Evolutionary conservation across 2,113 vertebrate species (phyloP).

Genomic region (Psittacus erithacus): DNA sequence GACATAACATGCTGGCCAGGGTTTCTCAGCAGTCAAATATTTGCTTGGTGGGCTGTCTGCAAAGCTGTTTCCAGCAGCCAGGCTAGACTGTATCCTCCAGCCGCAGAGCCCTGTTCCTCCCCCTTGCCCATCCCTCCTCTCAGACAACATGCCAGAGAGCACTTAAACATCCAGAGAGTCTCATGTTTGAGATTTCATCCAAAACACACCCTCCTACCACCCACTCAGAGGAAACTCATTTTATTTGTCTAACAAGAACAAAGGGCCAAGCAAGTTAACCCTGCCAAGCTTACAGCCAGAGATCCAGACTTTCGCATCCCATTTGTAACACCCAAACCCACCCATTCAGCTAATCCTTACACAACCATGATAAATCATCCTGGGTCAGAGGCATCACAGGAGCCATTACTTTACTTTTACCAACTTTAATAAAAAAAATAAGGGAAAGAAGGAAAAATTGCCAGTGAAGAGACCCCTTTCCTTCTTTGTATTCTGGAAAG

Average conservation of each 20-base stretch:
- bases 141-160: slow-evolving; percentile 3
- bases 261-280: slow-evolving; percentile 11
- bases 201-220: slow-evolving; percentile 55
- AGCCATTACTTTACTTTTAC: not conserved
- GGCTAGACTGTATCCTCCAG: slow-evolving; percentile 46
- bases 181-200: slow-evolving; percentile 41
- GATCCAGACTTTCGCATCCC: slow-evolving; percentile 24
- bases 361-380: not conserved
- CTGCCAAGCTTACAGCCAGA: not conserved
- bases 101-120: not conserved
- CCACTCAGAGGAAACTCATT: slow-evolving; percentile 55
- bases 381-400: not conserved
- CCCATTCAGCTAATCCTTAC: slow-evolving; percentile 38
- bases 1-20: not conserved
- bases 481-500: not conserved
- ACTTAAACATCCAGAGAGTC: slow-evolving; percentile 29
- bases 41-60: slow-evolving; percentile 11
- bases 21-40: slow-evolving; percentile 29
- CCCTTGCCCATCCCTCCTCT: slow-evolving; percentile 4
- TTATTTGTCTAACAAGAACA: slow-evolving; percentile 63
- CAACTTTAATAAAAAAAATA: not conserved
- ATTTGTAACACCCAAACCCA: slow-evolving; percentile 27
- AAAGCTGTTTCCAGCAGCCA: slow-evolving; percentile 1
- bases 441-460: not conserved
- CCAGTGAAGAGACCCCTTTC: not conserved